Evolutionary conservation across 2,888 invertebrate genomes (phyloP).

Genomic region (Trilocha varians): DNA sequence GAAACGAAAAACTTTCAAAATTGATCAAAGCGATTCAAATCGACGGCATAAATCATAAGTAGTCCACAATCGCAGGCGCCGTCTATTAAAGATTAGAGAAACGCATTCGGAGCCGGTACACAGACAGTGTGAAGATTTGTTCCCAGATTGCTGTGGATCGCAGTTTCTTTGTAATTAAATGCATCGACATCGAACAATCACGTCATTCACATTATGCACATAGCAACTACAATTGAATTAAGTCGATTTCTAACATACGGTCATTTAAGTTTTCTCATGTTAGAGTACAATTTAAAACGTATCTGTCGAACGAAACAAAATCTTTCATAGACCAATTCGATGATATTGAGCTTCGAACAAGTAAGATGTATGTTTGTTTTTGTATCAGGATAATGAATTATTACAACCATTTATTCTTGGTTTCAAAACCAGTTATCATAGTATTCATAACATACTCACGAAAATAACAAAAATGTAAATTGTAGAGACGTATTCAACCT

Average conservation of each 20-base stretch:
- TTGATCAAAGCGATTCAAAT: constrained; percentile 31
- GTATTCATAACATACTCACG: too few relatives aligned
- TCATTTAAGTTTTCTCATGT: background rate
- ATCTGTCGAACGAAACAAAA: too few relatives aligned
- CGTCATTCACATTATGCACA: constrained; percentile 1
- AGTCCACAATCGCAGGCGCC: constrained; percentile 25
- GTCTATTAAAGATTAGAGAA: constrained; percentile 35
- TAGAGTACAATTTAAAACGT: background rate
- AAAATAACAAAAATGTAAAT: too few relatives aligned
- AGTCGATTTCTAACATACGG: background rate
- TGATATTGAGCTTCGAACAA: too few relatives aligned
- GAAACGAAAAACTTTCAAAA: constrained; percentile 34
- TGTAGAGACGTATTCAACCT: too few relatives aligned
- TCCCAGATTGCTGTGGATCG: constrained; percentile 25
- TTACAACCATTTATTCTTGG: too few relatives aligned
- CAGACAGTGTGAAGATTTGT: constrained; percentile 27
- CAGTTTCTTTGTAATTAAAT: constrained; percentile 31
- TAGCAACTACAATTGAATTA: background rate
- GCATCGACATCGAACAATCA: constrained; percentile 10
- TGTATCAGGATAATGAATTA: too few relatives aligned
- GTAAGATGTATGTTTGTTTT: too few relatives aligned
- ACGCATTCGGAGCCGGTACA: constrained; percentile 28
- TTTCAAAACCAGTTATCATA: too few relatives aligned
- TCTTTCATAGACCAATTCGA: too few relatives aligned
- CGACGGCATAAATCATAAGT: constrained; percentile 29